Evolutionary conservation across 2,888 invertebrate genomes (phyloP), one percentile per base, ranked within the genome.

Genomic region (Oscheius myriophilus): DNA sequence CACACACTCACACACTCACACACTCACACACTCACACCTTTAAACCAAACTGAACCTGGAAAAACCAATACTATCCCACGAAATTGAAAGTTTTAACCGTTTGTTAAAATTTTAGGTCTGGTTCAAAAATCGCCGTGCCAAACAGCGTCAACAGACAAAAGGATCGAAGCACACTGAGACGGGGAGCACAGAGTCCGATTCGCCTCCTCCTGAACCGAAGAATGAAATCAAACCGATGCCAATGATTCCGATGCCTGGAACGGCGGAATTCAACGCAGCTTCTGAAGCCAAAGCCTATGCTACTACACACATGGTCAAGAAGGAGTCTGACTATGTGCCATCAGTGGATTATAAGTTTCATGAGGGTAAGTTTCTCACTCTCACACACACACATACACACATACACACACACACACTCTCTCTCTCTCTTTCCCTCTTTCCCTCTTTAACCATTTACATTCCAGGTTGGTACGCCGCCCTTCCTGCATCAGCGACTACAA

Each of bases 51-150:
- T n/a, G n/a, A n/a, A n/a, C n/a, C n/a, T n/a, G n/a, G n/a, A n/a
- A n/a, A n/a, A 39, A 57, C 16, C 55, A 55, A 25, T 6, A n/a
- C 54, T 7, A n/a, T 18, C 23, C 7, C 16, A 3, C n/a, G 7
- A 21, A 9, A 14, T 14, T 14, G 52, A 18, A 12, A 16, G 9
- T 52, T 16, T 52, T 14, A 43, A 43, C 43, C 14, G 52, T 52
- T 16, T 11, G 52, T 23, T 23, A 12, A 2, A 11, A 49, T 63
- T 33, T n/a, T 61, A 82, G 81, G 81, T 82, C 3, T 82, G 82
- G 82, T 82, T 82, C 72, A 82, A 82, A 64, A 82, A 82, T 46
- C 77, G 82, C 0, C 71, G 82, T 39, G 82, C 82, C 33, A 82
- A 82, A 54, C 73, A 76, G 16, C 65, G 82, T 16, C 75, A 74